Evolutionary conservation across 2,113 vertebrate species (phyloP).

Genomic region (Sphyrna mokarran): DNA sequence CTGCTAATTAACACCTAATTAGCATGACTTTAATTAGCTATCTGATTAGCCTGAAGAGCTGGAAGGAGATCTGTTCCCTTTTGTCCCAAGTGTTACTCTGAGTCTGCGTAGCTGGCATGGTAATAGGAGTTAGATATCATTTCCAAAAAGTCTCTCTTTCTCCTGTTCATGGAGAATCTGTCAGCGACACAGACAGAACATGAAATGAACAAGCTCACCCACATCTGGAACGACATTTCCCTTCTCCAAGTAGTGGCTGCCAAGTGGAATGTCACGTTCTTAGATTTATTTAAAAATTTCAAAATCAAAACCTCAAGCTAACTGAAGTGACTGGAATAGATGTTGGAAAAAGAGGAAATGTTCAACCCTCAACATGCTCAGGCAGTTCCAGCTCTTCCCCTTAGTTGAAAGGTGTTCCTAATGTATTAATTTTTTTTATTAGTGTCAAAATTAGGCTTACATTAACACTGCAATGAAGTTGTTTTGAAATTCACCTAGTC

Average conservation of each 20-base stretch:
- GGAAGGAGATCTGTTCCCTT: not conserved
- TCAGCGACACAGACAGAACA: not conserved
- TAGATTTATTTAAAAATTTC: not conserved
- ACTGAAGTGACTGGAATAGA: not conserved
- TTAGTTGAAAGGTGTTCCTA: no score
- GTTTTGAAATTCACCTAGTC: no score
- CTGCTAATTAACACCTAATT: constrained; percentile 8
- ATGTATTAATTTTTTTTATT: no score
- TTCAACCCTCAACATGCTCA: not conserved
- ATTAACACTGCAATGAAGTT: no score
- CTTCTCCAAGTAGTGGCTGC: no score
- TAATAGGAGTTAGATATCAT: not conserved
- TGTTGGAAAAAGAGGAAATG: not conserved
- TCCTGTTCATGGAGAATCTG: not conserved
- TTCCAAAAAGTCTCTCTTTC: not conserved
- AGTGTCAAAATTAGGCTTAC: no score
- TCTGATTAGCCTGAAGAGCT: not conserved
- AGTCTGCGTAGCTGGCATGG: not conserved
- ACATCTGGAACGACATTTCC: not conserved
- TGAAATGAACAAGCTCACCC: not conserved
- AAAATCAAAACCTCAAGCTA: not conserved
- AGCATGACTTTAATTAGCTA: constrained; percentile 8
- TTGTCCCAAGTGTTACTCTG: not conserved
- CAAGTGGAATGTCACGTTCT: not conserved
- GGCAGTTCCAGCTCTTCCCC: not conserved